Conservation (phyloP, 1,140 invertebrate species). For the Archivesica marissinica region DNA sequence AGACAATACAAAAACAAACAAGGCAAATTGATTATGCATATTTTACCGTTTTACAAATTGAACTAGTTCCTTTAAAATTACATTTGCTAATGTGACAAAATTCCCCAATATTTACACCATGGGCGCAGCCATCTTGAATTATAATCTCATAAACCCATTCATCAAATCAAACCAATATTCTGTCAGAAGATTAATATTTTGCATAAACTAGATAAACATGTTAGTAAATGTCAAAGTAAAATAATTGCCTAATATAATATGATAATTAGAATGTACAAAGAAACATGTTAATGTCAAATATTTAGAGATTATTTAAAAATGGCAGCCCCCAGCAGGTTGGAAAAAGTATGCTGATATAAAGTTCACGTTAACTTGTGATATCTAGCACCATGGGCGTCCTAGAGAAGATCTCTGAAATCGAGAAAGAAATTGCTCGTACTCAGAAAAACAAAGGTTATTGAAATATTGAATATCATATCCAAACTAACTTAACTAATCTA, state of each 20-base stretch:
- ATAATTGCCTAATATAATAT: too few species aligned
- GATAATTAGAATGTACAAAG: too few species aligned
- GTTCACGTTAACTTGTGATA: background rate
- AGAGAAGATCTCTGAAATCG: slow-evolving; percentile 99
- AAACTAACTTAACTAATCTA: too few species aligned
- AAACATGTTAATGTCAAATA: too few species aligned
- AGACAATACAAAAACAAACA: background rate
- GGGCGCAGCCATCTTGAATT: slow-evolving; percentile 58
- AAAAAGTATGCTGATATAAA: background rate
- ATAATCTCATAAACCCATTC: slow-evolving; percentile 16
- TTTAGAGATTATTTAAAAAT: slow-evolving; percentile 24
- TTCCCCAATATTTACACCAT: slow-evolving; percentile 4
- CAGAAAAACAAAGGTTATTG: slow-evolving; percentile 99
- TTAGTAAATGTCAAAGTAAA: too few species aligned
- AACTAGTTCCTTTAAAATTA: too few species aligned
- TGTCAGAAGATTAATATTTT: too few species aligned
- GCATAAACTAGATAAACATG: too few species aligned
- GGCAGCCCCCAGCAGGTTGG: background rate
- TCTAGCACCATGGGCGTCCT: slow-evolving; percentile 98
- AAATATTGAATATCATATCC: too few species aligned
- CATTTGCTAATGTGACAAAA: background rate
- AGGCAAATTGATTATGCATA: background rate
- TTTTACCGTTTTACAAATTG: background rate
- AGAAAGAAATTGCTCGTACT: slow-evolving; percentile 98
- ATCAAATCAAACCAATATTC: too few species aligned